phyloP scores from a whole-genome alignment of 2,888 invertebrate species.

The Nomada ferruginata region DNA sequence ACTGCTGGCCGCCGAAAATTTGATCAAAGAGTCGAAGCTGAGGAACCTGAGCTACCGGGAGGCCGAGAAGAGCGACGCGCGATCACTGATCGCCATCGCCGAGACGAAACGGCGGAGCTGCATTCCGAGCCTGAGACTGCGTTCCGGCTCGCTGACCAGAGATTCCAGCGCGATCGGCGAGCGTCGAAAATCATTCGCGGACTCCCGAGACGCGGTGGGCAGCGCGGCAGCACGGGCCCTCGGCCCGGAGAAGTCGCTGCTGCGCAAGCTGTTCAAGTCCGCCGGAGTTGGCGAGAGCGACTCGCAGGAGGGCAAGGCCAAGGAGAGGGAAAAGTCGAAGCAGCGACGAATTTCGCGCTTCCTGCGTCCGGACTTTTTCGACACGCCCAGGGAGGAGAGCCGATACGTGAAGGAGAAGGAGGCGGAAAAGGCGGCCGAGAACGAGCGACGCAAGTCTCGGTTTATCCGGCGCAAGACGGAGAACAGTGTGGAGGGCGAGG shows the following conservation, averaged over 20 bases:
- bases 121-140: slow-evolving; percentile 77
- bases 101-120: slow-evolving; percentile 79
- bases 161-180: slow-evolving; percentile 66
- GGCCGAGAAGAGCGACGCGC: slow-evolving; percentile 79
- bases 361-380: slow-evolving; percentile 91
- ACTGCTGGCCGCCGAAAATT: slow-evolving; percentile 80
- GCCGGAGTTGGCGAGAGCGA: slow-evolving; percentile 76
- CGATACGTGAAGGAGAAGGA: slow-evolving; percentile 85
- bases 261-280: slow-evolving; percentile 86
- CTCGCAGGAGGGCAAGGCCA: slow-evolving; percentile 54
- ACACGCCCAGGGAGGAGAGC: slow-evolving; percentile 89
- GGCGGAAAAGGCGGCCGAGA: slow-evolving; percentile 84
- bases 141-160: slow-evolving; percentile 79
- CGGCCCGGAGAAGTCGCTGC: slow-evolving; percentile 85
- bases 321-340: slow-evolving; percentile 76
- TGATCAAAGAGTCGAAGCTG: slow-evolving; percentile 81
- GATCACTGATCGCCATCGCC: slow-evolving; percentile 71
- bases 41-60: slow-evolving; percentile 78
- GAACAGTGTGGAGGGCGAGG: slow-evolving; percentile 84
- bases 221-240: slow-evolving; percentile 11
- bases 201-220: slow-evolving; percentile 63
- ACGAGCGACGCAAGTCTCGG: slow-evolving; percentile 87
- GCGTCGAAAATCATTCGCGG: slow-evolving; percentile 62
- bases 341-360: slow-evolving; percentile 90
- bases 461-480: slow-evolving; percentile 89